These are phyloP conservation scores for Rhea americana DNA, from an alignment of 2,113 vertebrate species.

Conservation along the genomic window DNA sequence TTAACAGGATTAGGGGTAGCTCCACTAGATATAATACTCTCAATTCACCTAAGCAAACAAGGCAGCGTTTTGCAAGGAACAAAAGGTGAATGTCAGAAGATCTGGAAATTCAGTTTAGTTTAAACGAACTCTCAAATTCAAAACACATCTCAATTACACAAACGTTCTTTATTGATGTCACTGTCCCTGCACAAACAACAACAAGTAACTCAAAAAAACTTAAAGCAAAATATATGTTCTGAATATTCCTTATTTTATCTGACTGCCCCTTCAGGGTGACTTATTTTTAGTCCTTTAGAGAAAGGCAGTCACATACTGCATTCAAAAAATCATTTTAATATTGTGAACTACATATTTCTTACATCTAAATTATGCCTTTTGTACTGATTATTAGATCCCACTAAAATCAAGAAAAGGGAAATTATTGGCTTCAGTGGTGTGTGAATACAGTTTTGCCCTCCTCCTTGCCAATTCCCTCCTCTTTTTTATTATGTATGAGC, in stretches of 20 bases:
- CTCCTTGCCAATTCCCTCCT: not conserved
- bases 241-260: not conserved
- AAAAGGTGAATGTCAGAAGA: not conserved
- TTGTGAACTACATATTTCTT: not conserved
- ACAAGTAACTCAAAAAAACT: rapidly evolving
- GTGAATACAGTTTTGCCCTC: not conserved
- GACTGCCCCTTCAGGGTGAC: not conserved
- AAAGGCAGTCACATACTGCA: not conserved
- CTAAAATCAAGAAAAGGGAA: not conserved
- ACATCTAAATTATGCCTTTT: not conserved
- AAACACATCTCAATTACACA: not conserved
- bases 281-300: not conserved
- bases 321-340: not conserved
- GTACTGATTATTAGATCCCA: not conserved
- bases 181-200: not conserved
- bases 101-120: not conserved
- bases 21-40: not conserved
- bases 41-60: not conserved
- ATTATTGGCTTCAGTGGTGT: not conserved
- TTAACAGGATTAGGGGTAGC: not conserved
- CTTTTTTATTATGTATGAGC: not conserved
- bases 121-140: not conserved
- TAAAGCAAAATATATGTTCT: not conserved
- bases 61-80: not conserved
- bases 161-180: not conserved